Conservation (phyloP, 2,797 vertebrate species). For the Catharus ustulatus region DNA sequence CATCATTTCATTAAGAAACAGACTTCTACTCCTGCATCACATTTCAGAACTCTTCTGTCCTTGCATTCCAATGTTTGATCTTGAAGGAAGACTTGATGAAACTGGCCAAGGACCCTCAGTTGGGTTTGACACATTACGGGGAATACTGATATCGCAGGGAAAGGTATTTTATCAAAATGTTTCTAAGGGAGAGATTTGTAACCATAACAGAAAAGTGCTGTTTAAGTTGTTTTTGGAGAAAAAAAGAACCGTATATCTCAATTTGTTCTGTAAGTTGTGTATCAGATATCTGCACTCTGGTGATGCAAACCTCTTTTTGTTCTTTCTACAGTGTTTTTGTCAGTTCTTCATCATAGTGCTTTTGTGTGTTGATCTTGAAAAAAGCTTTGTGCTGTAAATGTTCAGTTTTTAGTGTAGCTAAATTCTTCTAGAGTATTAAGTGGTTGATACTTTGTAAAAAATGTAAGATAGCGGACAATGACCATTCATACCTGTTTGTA, state of each 20-base stretch:
- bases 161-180: constrained; percentile 81
- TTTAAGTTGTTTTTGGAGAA: not conserved
- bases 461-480: not conserved
- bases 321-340: not conserved
- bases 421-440: not conserved
- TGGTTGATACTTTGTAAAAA: not conserved
- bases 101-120: constrained; percentile 91
- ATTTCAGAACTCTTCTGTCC: constrained; percentile 98
- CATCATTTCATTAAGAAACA: constrained; percentile 91
- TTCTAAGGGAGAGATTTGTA: not conserved
- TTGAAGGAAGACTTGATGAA: constrained; percentile 93
- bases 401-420: not conserved
- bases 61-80: constrained; percentile 98
- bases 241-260: not conserved
- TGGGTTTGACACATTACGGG: constrained; percentile 92
- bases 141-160: constrained; percentile 97
- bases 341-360: not conserved
- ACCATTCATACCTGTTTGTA: not conserved
- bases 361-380: not conserved
- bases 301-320: not conserved
- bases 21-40: constrained; percentile 93
- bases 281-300: not conserved
- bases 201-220: not conserved
- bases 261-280: not conserved
- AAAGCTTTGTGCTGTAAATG: not conserved